Evolutionary conservation across 2,888 invertebrate species (phyloP).

Genomic region (Phytoseiulus persimilis): DNA sequence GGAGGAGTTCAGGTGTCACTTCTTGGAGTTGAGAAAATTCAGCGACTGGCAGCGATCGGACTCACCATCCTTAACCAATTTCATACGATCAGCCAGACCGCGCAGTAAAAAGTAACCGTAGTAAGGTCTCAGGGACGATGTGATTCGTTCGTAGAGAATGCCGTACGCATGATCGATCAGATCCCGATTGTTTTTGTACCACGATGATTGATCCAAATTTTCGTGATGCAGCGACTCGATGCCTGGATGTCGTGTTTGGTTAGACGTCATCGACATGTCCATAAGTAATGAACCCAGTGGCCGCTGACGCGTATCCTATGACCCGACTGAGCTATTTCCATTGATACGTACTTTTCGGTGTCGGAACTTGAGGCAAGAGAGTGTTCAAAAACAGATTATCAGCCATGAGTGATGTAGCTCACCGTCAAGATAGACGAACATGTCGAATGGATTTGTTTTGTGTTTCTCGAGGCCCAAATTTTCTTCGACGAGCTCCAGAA

Average conservation of each 20-base stretch:
- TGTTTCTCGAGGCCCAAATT: neutral
- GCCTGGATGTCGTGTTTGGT: neutral
- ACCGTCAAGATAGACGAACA: conserved; percentile 34
- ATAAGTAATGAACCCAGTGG: no score
- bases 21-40: no score
- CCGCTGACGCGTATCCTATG: no score
- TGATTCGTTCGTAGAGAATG: conserved; percentile 21
- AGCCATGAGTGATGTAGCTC: neutral
- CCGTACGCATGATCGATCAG: conserved; percentile 10
- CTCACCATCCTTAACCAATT: conserved; percentile 12
- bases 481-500: neutral
- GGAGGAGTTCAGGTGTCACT: no score
- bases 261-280: neutral
- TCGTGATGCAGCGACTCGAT: conserved; percentile 14
- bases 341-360: no score
- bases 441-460: neutral
- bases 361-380: no score
- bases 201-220: conserved; percentile 9
- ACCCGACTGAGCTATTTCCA: no score
- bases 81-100: conserved; percentile 10
- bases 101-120: conserved; percentile 9
- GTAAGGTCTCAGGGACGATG: neutral
- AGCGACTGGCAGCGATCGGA: no score
- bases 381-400: neutral
- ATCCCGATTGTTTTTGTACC: neutral